Percentiles rank a stretch among this genome's conserved stretches.
phyloP scores from a whole-genome alignment of 2,113 vertebrate genomes.

The Perca fluviatilis region DNA sequence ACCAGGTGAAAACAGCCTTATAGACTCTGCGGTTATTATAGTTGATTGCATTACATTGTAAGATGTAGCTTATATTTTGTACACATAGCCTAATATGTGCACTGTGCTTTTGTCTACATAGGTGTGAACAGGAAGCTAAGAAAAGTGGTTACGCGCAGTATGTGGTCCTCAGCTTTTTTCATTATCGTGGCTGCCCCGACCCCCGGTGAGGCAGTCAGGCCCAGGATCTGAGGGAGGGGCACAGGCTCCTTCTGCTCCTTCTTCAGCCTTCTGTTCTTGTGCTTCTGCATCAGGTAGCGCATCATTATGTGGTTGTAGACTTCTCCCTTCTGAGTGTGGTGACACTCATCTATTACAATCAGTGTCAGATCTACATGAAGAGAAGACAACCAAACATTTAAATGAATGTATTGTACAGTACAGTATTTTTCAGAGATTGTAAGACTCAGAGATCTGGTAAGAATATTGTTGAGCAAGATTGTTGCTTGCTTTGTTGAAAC shows the following conservation, averaged over 20 bases:
- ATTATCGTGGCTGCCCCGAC: conserved; percentile 89
- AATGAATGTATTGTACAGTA: neutral
- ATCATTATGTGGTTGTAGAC: conserved; percentile 97
- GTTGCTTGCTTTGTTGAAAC: conserved; percentile 1
- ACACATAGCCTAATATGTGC: neutral
- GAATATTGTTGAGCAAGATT: neutral
- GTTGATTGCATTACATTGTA: neutral
- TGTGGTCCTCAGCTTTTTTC: conserved; percentile 91
- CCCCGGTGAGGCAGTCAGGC: conserved; percentile 95
- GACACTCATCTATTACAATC: conserved; percentile 96
- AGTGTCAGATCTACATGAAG: conserved; percentile 89
- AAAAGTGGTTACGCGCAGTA: conserved; percentile 89
- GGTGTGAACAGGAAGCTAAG: conserved; percentile 3
- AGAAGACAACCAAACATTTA: neutral
- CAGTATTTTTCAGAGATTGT: too few relatives aligned
- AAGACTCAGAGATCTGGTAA: neutral
- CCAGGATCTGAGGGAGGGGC: conserved; percentile 92
- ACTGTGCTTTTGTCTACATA: neutral
- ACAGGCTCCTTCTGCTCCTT: conserved; percentile 84
- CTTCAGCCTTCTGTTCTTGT: conserved; percentile 80
- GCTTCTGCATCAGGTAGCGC: conserved; percentile 91
- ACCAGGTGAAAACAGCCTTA: too few relatives aligned
- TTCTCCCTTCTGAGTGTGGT: conserved; percentile 94
- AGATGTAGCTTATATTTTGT: neutral
- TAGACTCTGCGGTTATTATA: neutral